These are phyloP conservation scores for Stenolophus ochropezus DNA, from an alignment of 2,888 invertebrate genomes.

Conservation along the genomic window DNA sequence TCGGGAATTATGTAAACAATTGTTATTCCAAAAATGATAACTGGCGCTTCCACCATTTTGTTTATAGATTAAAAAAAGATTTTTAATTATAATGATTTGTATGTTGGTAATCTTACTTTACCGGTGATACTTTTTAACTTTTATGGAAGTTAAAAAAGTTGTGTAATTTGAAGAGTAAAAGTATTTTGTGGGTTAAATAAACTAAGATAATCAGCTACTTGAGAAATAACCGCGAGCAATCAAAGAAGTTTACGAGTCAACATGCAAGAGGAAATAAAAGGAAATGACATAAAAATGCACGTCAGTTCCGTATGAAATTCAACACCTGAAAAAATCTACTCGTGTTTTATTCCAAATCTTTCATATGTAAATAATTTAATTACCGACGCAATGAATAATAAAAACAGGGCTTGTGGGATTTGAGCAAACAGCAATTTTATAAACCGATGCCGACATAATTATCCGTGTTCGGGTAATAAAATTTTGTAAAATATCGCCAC, in stretches of 20 bases:
- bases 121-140: no score
- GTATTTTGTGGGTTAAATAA: neutral
- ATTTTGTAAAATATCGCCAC: conserved; percentile 40
- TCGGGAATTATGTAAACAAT: neutral
- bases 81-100: no score
- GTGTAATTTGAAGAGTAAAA: neutral
- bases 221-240: conserved; percentile 1
- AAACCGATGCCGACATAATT: conserved; percentile 36
- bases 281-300: conserved; percentile 10
- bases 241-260: conserved; percentile 18
- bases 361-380: conserved; percentile 43
- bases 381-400: conserved; percentile 28
- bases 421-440: conserved; percentile 13
- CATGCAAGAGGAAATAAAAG: conserved; percentile 24
- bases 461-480: conserved; percentile 36
- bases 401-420: conserved; percentile 6
- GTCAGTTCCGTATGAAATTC: neutral
- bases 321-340: conserved; percentile 3
- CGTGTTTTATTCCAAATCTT: neutral
- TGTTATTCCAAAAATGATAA: no score
- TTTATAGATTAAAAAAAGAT: no score
- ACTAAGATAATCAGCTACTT: conserved; percentile 13
- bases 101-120: no score
- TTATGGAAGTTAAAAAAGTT: no score
- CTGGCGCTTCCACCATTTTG: no score